phyloP scores from a whole-genome alignment of 2,888 invertebrate species.

The Apocheima hispidaria region DNA sequence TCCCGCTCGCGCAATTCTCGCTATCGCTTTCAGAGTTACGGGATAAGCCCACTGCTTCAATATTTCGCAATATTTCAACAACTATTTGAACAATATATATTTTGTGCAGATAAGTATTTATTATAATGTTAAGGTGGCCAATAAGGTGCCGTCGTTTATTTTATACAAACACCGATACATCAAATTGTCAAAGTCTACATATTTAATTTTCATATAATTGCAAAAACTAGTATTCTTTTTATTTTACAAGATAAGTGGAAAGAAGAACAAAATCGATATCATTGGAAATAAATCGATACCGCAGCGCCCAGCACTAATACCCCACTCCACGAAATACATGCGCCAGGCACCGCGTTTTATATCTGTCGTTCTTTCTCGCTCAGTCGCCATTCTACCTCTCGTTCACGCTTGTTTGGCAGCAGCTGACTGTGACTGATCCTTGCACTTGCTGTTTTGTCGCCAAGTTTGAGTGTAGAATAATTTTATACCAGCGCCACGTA shows the following conservation, averaged over 20 bases:
- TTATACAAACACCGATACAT: background rate
- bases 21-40: too few species aligned
- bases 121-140: background rate
- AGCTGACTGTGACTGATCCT: conserved; percentile 38
- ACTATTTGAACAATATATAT: too few species aligned
- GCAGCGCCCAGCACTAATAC: conserved; percentile 24
- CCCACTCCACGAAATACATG: conserved; percentile 19
- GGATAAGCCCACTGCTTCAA: too few species aligned
- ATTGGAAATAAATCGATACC: conserved; percentile 3
- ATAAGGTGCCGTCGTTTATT: background rate
- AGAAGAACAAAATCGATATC: background rate
- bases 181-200: background rate
- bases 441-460: conserved; percentile 43
- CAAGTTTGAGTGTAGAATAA: conserved; percentile 42
- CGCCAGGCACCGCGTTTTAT: conserved; percentile 19
- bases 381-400: conserved; percentile 34
- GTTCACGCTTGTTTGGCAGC: conserved; percentile 38
- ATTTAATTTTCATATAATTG: background rate
- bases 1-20: too few species aligned
- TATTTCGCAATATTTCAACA: too few species aligned
- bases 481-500: conserved; percentile 34
- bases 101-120: background rate
- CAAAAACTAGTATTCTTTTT: background rate
- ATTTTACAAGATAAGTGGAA: background rate
- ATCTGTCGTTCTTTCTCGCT: conserved; percentile 40